phyloP scores from a whole-genome alignment of 2,888 invertebrate species.

The Drosophila prolongata region DNA sequence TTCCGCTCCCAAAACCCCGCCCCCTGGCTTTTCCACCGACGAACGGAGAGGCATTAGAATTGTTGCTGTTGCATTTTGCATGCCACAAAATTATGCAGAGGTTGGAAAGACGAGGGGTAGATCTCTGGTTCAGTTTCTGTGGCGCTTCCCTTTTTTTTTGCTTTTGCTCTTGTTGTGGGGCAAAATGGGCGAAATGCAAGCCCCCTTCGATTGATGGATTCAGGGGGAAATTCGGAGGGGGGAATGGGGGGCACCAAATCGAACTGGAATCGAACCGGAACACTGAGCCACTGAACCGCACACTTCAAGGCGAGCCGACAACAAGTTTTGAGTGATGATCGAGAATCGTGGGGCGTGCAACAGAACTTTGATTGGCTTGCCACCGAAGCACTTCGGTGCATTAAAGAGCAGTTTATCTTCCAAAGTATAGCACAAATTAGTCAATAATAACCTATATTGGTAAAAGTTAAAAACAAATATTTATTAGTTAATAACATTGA shows the following conservation, averaged over 20 bases:
- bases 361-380: background rate
- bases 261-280: constrained; percentile 36
- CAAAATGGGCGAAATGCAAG: constrained; percentile 2
- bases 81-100: constrained; percentile 45
- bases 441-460: background rate
- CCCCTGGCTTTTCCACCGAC: constrained; percentile 12
- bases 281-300: constrained; percentile 25
- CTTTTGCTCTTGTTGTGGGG: background rate
- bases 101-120: background rate
- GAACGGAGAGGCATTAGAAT: constrained; percentile 37
- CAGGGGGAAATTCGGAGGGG: background rate
- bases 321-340: constrained; percentile 18
- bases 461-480: too few relatives aligned
- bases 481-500: too few relatives aligned
- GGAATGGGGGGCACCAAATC: constrained; percentile 5
- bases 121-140: constrained; percentile 19
- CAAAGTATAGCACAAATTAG: too few relatives aligned
- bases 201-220: constrained; percentile 24
- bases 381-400: background rate
- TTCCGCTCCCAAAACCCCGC: background rate
- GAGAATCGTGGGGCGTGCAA: constrained; percentile 6
- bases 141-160: constrained; percentile 14
- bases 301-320: background rate
- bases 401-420: background rate
- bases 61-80: constrained; percentile 47